A percentile compares a stretch with the other conserved stretches of the same genome.
Conservation (phyloP, 2,888 invertebrate genomes). For the Sphecodes monilicornis region DNA sequence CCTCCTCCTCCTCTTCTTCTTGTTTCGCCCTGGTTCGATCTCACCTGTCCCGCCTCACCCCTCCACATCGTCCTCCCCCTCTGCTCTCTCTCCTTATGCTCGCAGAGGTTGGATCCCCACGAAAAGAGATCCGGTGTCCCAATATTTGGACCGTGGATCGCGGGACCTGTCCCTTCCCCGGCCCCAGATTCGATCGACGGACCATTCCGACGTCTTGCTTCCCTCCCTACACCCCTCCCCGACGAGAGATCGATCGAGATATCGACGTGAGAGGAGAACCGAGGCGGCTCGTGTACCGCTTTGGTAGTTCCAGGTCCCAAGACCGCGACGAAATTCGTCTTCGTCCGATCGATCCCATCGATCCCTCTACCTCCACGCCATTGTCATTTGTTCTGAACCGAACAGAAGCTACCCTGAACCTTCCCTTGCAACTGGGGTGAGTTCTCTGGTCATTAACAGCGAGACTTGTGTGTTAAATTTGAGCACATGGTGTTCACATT, state of each 20-base stretch:
- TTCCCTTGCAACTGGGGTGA: neutral
- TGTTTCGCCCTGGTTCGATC: constrained; percentile 20
- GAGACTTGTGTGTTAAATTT: no score
- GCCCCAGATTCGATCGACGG: constrained; percentile 68
- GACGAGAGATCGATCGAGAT: constrained; percentile 67
- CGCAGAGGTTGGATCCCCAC: constrained; percentile 31
- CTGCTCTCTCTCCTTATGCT: neutral
- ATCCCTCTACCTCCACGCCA: neutral
- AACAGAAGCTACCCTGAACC: neutral
- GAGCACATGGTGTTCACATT: no score
- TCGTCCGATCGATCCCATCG: constrained; percentile 23
- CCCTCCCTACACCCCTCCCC: constrained; percentile 4
- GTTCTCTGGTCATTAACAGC: no score
- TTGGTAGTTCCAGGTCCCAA: constrained; percentile 16
- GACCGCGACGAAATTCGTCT: constrained; percentile 44
- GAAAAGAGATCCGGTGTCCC: constrained; percentile 76
- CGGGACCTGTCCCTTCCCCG: constrained; percentile 64
- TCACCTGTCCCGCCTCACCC: neutral
- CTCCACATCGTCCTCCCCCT: neutral
- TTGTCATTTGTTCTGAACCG: constrained; percentile 23
- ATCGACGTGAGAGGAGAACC: constrained; percentile 55
- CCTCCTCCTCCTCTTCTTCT: neutral
- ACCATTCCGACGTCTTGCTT: constrained; percentile 42
- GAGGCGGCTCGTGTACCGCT: constrained; percentile 23
- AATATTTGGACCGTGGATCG: constrained; percentile 80